Base-by-base conservation (phyloP, 1,140 invertebrate genomes). In the Aphis gossypii region DNA sequence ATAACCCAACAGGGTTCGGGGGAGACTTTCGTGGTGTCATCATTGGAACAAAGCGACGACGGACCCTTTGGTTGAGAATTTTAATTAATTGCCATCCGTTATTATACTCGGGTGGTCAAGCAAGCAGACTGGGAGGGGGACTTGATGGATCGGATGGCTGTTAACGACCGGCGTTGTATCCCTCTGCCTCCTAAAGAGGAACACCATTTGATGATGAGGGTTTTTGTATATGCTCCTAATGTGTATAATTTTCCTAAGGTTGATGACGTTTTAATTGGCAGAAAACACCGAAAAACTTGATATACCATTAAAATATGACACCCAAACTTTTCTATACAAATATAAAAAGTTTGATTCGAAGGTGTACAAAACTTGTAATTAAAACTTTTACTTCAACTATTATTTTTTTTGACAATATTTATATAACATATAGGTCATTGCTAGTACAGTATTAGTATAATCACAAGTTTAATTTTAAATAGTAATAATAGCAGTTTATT, bases 41-140 rank as follows among this genome's bases (percentile, higher is more conserved):
- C 92, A n/a, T 56, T 11, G 82, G 82, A 86, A 93, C 92, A 93
- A 93, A 93, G 92, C 92, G 92, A 51, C 35, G 82, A 30, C 76
- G 90, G 91, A 56, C 92, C 92, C 82, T 86, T 84, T 51, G 82
- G 92, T 93, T 56, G 92, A 93, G 92, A 93, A 93, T 93, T 93
- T 93, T 93, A 93, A 93, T 93, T 93, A 93, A 93, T 93, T 86
- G 46, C 82, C 82, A 35, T 44, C 48, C 92, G 92, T 93, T 93
- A 93, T 93, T 93, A 93, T 93, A 86, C 82, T 93, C 92, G 92
- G 48, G 46, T 93, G 92, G 92, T 93, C 92, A 93, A 93, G 76
- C 92, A 56, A 86, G 48, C 92, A 25, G 92, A 44, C n/a, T 30
- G 76, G 30, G n/a, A 25, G 20, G 76, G 76, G 23, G 92, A 93